Evolutionary conservation across 1,140 invertebrate genomes (phyloP), one percentile per base, ranked within the genome.

Genomic region (Oscheius sp.): DNA sequence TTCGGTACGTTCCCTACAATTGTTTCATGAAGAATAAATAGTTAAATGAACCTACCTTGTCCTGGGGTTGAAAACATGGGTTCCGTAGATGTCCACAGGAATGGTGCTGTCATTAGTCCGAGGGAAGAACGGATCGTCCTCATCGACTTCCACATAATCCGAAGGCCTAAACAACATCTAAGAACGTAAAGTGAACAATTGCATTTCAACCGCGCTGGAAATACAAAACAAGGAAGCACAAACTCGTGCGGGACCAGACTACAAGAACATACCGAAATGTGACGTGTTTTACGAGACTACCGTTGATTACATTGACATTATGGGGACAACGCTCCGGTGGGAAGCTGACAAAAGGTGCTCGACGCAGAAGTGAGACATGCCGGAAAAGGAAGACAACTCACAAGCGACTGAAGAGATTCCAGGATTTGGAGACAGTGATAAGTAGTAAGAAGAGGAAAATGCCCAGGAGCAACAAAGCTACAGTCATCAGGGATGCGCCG

Each of bases 81-180:
- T 80, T n/a, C 79, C 79, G 68, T 80, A 80, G 58, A 80, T 80
- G 63, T 80, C 79, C 15, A 76, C 78, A 4, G 78, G 78, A 38
- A 80, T 78, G 0, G 46, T 71, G 38, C 52, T 72, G 55, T 80
- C 79, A 65, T 68, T 68, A 20, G 63, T 59, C 7, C 74, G 59
- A 4, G 79, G 79, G 65, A 81, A 80, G 77, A 80, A 80, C 32
- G 79, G 79, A 72, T 80, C 79, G n/a, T 78, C 71, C 52, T 78
- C 77, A 23, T 69, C 72, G 13, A 80, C 75, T 70, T 80, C 79
- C 28, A 68, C 38, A 35, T 80, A 80, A 61, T 80, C 79, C 36
- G 45, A 26, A 28, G 79, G 76, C 28, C 79, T 80, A 69, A 68
- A 80, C 68, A 61, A 4, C 31, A 42, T 7, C 13, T n/a, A n/a